These are phyloP conservation scores for Icerya purchasi DNA, from an alignment of 2,888 invertebrate genomes.

Conservation along the genomic window DNA sequence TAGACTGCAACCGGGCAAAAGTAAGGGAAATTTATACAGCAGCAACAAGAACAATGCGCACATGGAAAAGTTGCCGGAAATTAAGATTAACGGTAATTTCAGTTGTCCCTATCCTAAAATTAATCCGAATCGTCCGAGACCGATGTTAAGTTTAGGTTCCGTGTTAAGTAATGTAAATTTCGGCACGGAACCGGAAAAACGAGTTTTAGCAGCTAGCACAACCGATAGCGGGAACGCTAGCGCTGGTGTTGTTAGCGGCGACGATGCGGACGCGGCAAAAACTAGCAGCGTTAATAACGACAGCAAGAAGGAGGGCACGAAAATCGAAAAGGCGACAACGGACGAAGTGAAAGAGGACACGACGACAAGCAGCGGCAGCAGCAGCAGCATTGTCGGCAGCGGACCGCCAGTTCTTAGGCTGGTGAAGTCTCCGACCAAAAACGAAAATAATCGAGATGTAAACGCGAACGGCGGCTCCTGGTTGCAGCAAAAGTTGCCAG, in stretches of 20 bases:
- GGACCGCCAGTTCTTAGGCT: slow-evolving; percentile 4
- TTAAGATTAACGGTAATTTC: slow-evolving; percentile 17
- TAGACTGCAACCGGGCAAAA: slow-evolving; percentile 62
- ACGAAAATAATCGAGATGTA: background rate
- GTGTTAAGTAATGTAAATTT: slow-evolving; percentile 53
- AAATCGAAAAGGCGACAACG: background rate
- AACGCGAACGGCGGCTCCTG: too few relatives aligned
- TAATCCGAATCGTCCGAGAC: slow-evolving; percentile 35
- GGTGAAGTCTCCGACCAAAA: background rate
- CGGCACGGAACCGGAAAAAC: slow-evolving; percentile 24
- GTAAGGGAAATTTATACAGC: slow-evolving; percentile 62
- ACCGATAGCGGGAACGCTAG: slow-evolving; percentile 21
- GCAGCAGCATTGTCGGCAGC: slow-evolving; percentile 14
- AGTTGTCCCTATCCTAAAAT: slow-evolving; percentile 11
- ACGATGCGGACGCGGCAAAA: slow-evolving; percentile 18
- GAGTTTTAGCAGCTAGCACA: slow-evolving; percentile 40
- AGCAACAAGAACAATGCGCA: slow-evolving; percentile 25
- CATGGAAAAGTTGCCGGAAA: slow-evolving; percentile 21
- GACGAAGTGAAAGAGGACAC: background rate
- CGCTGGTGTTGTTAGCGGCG: slow-evolving; percentile 17
- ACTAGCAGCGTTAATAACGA: slow-evolving; percentile 15
- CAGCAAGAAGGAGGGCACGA: background rate
- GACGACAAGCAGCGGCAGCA: background rate
- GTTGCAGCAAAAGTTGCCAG: too few relatives aligned
- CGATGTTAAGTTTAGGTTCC: slow-evolving; percentile 64